These are phyloP conservation scores for Eumerus sabulonum DNA, from an alignment of 2,888 invertebrate genomes.

Conservation along the genomic window DNA sequence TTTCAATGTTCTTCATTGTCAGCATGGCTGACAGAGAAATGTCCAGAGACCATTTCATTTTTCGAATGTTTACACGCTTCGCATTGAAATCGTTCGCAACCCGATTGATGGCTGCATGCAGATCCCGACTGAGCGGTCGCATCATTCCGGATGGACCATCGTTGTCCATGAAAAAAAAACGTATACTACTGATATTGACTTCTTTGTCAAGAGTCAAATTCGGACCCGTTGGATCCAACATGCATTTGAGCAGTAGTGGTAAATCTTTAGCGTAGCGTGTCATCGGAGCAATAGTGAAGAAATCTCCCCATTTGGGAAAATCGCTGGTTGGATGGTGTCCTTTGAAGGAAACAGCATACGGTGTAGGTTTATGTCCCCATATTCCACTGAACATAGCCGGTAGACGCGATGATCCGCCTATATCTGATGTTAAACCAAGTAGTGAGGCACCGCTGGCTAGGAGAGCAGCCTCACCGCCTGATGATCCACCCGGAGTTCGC, in stretches of 20 bases:
- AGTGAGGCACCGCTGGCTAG: conserved; percentile 89
- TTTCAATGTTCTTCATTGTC: conserved; percentile 83
- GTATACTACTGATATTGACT: conserved; percentile 82
- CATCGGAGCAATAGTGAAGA: conserved; percentile 92
- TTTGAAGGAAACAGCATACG: conserved; percentile 83
- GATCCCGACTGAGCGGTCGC: conserved; percentile 76
- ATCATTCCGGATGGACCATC: conserved; percentile 85
- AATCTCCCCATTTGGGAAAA: conserved; percentile 82
- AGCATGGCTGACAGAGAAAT: conserved; percentile 82
- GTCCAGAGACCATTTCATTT: conserved; percentile 84
- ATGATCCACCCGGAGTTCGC: conserved; percentile 92
- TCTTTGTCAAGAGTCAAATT: conserved; percentile 80
- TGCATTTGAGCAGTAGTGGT: conserved; percentile 85
- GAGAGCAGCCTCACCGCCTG: conserved; percentile 91
- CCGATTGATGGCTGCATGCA: conserved; percentile 77
- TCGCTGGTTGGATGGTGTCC: conserved; percentile 85
- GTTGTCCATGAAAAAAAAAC: conserved; percentile 89
- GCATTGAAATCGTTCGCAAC: conserved; percentile 78
- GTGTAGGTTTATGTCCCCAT: conserved; percentile 94
- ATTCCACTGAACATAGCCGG: conserved; percentile 95
- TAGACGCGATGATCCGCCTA: conserved; percentile 92
- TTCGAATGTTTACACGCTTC: conserved; percentile 82
- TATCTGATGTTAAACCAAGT: conserved; percentile 91
- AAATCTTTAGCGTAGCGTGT: conserved; percentile 92
- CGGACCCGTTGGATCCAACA: conserved; percentile 81